Evolutionary conservation across 2,797 vertebrate species (phyloP), one percentile per base, ranked within the genome.

Genomic region (Cygnus olor): DNA sequence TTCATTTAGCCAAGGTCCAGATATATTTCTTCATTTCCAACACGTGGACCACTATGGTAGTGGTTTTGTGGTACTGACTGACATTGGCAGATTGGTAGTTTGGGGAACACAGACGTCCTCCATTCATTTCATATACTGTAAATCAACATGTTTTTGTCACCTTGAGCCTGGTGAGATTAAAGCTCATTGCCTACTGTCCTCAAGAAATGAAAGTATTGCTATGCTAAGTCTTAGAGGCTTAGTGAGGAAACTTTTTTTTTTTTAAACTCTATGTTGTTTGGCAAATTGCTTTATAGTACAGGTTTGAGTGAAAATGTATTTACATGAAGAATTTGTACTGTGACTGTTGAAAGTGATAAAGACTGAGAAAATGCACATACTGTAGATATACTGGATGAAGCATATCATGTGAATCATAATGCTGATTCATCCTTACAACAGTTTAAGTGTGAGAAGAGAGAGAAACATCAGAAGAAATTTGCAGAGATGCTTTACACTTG

Each of bases 321-420:
- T 82, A 87, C 68, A 66, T 57, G 69, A 95, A 93, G 65, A 82
- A 77, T 72, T 86, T 83, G 34, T 88, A 86, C 89, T 69, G 57
- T 65, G 86, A 85, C n/a, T 95, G 94, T 70, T 38, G 42, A 51
- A 70, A 88, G 47, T 84, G 61, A 73, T 77, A 94, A 65, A 90
- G 58, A 51, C 32, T 74, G 10, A 58, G 56, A 94, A 53, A 81
- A 79, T 14, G 7, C 38, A 54, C 36, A 78, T 34, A 17, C 32
- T 88, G 64, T 5, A 82, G n/a, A 47, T 11, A 60, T 83, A 61
- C 6, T 47, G 36, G 20, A 76, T 78, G 11, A 85, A 90, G 77
- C 2, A 13, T 15, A 60, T 7, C 14, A 6, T n/a, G 60, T 40
- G 57, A 94, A 74, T 74, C 64, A 84, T 34, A 80, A 80, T 17